Conservation (phyloP, 53 echinoderm and acorn worm species). For the Holothuria scabra region DNA sequence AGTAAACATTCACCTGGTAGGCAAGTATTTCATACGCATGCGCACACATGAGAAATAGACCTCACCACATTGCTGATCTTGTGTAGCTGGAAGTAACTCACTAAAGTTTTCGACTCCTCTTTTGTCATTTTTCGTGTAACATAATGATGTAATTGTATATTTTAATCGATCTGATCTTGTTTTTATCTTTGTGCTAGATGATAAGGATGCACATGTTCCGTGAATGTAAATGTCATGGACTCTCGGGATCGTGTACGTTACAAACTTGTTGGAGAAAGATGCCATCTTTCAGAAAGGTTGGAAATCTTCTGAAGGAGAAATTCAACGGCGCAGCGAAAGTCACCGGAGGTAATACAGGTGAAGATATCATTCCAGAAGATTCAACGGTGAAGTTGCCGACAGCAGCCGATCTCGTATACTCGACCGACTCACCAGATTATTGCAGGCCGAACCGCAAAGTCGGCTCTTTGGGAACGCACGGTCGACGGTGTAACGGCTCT, state of each 20-base stretch:
- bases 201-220: slow-evolving; percentile 71
- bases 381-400: slow-evolving; percentile 74
- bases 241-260: slow-evolving; percentile 81
- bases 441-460: slow-evolving; percentile 79
- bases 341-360: slow-evolving; percentile 90
- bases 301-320: slow-evolving; percentile 73
- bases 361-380: slow-evolving; percentile 74
- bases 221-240: slow-evolving; percentile 87
- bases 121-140: background rate
- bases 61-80: too few species aligned
- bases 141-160: too few species aligned
- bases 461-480: slow-evolving; percentile 89
- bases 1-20: too few species aligned
- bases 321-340: slow-evolving; percentile 93
- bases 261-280: slow-evolving; percentile 92
- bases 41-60: too few species aligned
- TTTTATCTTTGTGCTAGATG: slow-evolving; percentile 57
- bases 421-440: slow-evolving; percentile 85
- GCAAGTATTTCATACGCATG: too few species aligned
- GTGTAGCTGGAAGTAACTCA: too few species aligned
- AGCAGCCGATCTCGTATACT: slow-evolving; percentile 75
- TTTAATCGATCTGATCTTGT: slow-evolving; percentile 10
- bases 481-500: slow-evolving; percentile 88
- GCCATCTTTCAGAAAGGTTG: slow-evolving; percentile 87
- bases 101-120: too few species aligned